Conservation (phyloP, 2,888 invertebrate genomes). For the Folsomia manolachei region DNA sequence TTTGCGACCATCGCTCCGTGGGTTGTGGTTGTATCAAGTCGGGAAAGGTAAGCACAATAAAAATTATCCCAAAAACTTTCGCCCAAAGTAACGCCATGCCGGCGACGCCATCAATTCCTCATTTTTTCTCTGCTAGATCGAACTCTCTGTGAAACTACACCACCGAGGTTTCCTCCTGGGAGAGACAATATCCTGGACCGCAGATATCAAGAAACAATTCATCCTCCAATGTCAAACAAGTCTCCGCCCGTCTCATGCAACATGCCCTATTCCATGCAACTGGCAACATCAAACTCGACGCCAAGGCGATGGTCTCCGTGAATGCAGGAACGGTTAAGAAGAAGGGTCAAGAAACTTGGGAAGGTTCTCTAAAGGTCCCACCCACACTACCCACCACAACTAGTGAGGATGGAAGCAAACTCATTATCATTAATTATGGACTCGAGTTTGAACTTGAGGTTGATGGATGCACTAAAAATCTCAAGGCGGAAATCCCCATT, state of each 20-base stretch:
- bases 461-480: constrained; percentile 13
- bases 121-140: neutral
- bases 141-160: neutral
- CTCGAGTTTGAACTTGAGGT: neutral
- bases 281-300: neutral
- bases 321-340: neutral
- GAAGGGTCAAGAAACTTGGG: neutral
- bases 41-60: neutral
- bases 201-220: too few species aligned
- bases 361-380: neutral
- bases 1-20: neutral
- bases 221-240: neutral
- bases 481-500: constrained; percentile 22
- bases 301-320: neutral
- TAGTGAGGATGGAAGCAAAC: neutral
- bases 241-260: neutral
- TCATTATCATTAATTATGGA: neutral
- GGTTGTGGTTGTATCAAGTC: neutral
- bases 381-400: neutral
- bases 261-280: neutral
- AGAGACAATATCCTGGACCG: neutral
- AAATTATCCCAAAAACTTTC: neutral
- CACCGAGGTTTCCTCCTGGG: neutral
- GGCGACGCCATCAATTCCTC: neutral
- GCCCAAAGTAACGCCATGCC: neutral